A percentile compares a stretch with the other conserved stretches of the same genome.
phyloP scores from a whole-genome alignment of 2,797 vertebrate species.

The Orestias chungarensis region DNA sequence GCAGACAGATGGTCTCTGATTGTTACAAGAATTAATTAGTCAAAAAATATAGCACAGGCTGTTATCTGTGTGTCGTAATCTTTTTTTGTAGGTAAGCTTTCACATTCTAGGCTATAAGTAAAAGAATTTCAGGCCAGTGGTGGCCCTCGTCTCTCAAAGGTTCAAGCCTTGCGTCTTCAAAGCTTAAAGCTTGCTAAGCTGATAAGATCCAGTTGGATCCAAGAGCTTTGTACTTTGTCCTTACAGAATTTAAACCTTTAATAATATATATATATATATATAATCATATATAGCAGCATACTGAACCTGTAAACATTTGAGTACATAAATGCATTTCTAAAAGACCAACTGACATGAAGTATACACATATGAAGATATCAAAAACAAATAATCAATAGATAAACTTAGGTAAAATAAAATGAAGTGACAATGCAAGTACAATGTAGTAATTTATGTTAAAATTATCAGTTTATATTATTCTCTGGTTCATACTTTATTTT shows the following conservation, averaged over 20 bases:
- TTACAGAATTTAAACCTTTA: conserved; percentile 16
- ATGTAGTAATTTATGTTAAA: too few species aligned
- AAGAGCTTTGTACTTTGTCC: conserved; percentile 32
- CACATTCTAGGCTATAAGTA: conserved; percentile 45
- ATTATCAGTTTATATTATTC: too few species aligned
- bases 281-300: conserved; percentile 16
- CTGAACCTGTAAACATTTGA: background rate
- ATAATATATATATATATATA: conserved; percentile 35
- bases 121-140: conserved; percentile 45
- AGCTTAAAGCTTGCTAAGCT: conserved; percentile 52
- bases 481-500: too few species aligned
- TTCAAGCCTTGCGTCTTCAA: conserved; percentile 19
- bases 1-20: conserved; percentile 50
- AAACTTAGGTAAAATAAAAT: too few species aligned
- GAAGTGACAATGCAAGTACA: too few species aligned
- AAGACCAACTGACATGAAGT: too few species aligned
- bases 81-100: too few species aligned
- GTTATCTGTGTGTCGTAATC: too few species aligned
- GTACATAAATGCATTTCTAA: background rate
- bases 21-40: conserved; percentile 55
- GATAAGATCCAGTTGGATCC: conserved; percentile 51
- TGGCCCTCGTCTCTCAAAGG: too few species aligned
- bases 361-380: too few species aligned
- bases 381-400: too few species aligned
- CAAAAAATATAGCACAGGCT: conserved; percentile 52